Conservation (phyloP, 2,113 vertebrate genomes). For the Lampris megalopsis region DNA sequence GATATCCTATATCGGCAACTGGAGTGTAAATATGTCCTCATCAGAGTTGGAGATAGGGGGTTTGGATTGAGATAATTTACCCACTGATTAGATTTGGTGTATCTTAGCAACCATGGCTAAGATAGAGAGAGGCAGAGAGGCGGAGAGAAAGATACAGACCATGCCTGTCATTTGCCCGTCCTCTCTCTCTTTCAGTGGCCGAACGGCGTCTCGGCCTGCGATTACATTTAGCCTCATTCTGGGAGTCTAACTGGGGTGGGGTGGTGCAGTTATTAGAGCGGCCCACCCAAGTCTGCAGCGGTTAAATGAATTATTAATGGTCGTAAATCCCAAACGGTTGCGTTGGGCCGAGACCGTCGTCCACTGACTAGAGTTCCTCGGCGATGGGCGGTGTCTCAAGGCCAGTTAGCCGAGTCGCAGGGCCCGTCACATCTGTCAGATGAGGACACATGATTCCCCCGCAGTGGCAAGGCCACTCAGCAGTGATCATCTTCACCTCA, state of each 20-base stretch:
- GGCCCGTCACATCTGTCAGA: constrained; percentile 46
- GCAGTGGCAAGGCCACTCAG: constrained; percentile 43
- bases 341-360: constrained; percentile 69
- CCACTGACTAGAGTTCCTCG: constrained; percentile 57
- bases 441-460: constrained; percentile 54
- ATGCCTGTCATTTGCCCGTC: neutral
- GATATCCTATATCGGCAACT: constrained; percentile 50
- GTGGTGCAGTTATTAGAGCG: constrained; percentile 43
- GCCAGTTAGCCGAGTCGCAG: constrained; percentile 41
- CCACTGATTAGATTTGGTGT: constrained; percentile 63
- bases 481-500: constrained; percentile 54
- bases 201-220: constrained; percentile 44
- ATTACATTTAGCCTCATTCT: constrained; percentile 48
- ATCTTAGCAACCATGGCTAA: constrained; percentile 60
- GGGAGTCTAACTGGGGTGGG: constrained; percentile 56
- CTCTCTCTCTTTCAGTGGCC: constrained; percentile 6
- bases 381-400: constrained; percentile 65
- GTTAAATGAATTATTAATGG: constrained; percentile 76
- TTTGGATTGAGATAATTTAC: constrained; percentile 61
- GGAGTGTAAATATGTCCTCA: constrained; percentile 53
- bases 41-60: constrained; percentile 46
- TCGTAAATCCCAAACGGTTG: constrained; percentile 71
- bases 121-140: neutral
- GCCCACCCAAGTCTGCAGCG: constrained; percentile 60
- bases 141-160: constrained; percentile 21